phyloP scores from a whole-genome alignment of 2,888 invertebrate species.

The Chrysodeixis includens region DNA sequence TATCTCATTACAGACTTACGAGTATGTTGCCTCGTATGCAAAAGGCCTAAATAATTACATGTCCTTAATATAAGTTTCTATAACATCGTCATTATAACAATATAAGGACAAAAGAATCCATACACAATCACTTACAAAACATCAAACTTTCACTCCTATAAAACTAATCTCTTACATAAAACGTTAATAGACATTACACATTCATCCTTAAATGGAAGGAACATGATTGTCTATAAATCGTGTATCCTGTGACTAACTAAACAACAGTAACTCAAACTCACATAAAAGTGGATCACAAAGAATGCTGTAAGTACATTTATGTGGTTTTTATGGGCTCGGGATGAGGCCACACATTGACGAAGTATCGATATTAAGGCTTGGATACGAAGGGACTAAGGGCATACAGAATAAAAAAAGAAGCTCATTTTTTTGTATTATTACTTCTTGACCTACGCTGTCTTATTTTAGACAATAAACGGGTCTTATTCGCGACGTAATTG shows the following conservation, averaged over 20 bases:
- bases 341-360: conserved; percentile 41
- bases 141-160: neutral
- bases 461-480: too few relatives aligned
- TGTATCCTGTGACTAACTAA: conserved; percentile 28
- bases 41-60: too few relatives aligned
- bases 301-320: conserved; percentile 49
- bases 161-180: neutral
- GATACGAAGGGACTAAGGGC: too few relatives aligned
- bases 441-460: too few relatives aligned
- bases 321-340: conserved; percentile 51
- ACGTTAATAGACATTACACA: neutral
- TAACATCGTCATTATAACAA: neutral
- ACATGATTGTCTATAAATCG: too few relatives aligned
- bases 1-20: too few relatives aligned
- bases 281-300: conserved; percentile 48
- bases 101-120: neutral
- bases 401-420: too few relatives aligned
- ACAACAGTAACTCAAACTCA: conserved; percentile 42
- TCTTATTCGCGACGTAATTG: too few relatives aligned
- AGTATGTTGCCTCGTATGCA: too few relatives aligned
- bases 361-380: too few relatives aligned
- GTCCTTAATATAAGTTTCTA: too few relatives aligned
- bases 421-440: too few relatives aligned
- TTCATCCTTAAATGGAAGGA: neutral
- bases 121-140: neutral